phyloP scores from a whole-genome alignment of 92 coral and sea anemone genomes.

The Anthopleura xanthogrammica region DNA sequence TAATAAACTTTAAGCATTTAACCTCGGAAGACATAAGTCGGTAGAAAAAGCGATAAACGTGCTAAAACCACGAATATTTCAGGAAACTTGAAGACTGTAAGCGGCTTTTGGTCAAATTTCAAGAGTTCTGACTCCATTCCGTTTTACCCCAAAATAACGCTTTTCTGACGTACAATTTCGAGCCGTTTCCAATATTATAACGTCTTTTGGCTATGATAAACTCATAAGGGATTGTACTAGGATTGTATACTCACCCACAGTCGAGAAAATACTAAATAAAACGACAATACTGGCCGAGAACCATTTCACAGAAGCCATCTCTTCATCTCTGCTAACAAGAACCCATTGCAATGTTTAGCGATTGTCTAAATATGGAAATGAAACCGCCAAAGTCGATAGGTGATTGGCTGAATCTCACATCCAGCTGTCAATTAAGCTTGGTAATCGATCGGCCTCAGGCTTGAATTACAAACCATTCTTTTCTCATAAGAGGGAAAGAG shows the following conservation, averaged over 20 bases:
- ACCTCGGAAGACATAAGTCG: constrained; percentile 15
- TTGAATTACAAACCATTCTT: constrained; percentile 41
- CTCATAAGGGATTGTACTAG: not conserved
- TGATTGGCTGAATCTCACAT: constrained; percentile 33
- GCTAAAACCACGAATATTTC: constrained; percentile 21
- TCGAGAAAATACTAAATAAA: constrained; percentile 1
- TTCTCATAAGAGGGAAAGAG: constrained; percentile 9
- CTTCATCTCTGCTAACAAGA: constrained; percentile 35
- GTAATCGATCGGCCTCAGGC: constrained; percentile 33
- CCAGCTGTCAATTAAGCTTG: constrained; percentile 45
- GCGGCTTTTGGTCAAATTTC: constrained; percentile 41
- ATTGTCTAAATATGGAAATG: constrained; percentile 50
- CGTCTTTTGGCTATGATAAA: not conserved
- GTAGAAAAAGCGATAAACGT: constrained; percentile 23
- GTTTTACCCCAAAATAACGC: not conserved
- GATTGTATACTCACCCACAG: constrained; percentile 10
- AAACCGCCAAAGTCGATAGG: constrained; percentile 5
- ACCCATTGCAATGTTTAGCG: constrained; percentile 47
- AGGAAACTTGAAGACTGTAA: constrained; percentile 35
- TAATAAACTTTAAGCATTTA: constrained; percentile 24
- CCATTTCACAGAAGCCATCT: not conserved
- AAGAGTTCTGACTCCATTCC: constrained; percentile 6
- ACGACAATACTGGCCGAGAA: not conserved
- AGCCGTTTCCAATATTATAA: not conserved
- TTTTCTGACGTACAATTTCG: not conserved